Evolutionary conservation across 2,888 invertebrate species (phyloP).

Genomic region (Flexamia atlantica): DNA sequence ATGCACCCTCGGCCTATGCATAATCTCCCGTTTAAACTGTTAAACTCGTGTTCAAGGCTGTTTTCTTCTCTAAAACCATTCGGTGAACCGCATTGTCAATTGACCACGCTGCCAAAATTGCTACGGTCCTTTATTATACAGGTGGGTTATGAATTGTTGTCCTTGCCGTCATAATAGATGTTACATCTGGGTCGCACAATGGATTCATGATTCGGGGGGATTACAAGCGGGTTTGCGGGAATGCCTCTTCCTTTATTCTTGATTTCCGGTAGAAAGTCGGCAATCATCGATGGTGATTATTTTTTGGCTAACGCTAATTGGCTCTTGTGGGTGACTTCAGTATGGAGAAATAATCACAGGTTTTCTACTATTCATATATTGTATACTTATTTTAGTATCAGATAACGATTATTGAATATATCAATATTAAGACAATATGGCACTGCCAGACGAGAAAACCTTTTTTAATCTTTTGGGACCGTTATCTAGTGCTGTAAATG

Average conservation of each 20-base stretch:
- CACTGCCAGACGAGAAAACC: too few relatives aligned
- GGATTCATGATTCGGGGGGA: constrained; percentile 1
- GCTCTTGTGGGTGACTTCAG: too few relatives aligned
- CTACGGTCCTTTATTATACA: background rate
- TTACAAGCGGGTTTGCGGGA: constrained; percentile 9
- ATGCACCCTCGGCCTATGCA: too few relatives aligned
- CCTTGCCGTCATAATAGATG: constrained; percentile 14
- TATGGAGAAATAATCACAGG: too few relatives aligned
- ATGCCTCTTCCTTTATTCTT: constrained; percentile 4
- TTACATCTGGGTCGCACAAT: background rate
- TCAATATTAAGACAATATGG: too few relatives aligned
- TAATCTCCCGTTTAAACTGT: background rate
- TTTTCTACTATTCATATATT: too few relatives aligned
- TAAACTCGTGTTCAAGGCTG: constrained; percentile 4
- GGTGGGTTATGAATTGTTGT: constrained; percentile 1
- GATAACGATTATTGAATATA: too few relatives aligned
- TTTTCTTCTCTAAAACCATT: background rate
- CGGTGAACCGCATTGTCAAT: background rate
- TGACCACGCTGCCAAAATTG: constrained; percentile 3
- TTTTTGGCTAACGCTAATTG: too few relatives aligned
- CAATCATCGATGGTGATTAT: too few relatives aligned
- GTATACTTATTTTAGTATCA: too few relatives aligned
- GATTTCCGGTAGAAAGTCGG: constrained; percentile 16
- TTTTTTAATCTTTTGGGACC: too few relatives aligned
- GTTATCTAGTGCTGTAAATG: too few relatives aligned